These are phyloP conservation scores for Phaedon cochleariae DNA, from an alignment of 2,888 invertebrate species.

Conservation along the genomic window DNA sequence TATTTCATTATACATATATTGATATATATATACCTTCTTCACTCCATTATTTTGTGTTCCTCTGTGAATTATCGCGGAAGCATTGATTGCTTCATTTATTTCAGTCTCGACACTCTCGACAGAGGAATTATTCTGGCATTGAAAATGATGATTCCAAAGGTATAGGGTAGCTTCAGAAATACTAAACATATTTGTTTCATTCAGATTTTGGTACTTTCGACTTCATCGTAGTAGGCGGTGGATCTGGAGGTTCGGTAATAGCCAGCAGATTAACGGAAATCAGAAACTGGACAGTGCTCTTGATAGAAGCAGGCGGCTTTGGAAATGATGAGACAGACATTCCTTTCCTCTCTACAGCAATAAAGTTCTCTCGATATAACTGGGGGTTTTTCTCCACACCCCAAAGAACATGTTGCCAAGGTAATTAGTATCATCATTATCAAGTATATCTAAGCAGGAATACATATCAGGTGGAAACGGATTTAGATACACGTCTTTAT, in stretches of 20 bases:
- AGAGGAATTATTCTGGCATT: too few species aligned
- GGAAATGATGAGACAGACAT: slow-evolving; percentile 62
- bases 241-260: background rate
- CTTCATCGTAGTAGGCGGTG: background rate
- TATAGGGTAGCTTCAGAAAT: too few species aligned
- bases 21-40: too few species aligned
- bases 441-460: background rate
- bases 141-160: too few species aligned
- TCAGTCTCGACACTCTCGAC: too few species aligned
- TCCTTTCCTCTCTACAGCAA: slow-evolving; percentile 66
- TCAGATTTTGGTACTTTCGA: background rate
- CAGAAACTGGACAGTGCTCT: slow-evolving; percentile 24
- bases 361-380: slow-evolving; percentile 70
- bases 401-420: slow-evolving; percentile 67
- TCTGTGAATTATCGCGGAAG: too few species aligned
- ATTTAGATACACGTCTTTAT: too few species aligned
- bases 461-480: background rate
- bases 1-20: too few species aligned
- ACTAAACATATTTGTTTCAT: background rate
- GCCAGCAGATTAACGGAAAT: slow-evolving; percentile 32
- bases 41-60: too few species aligned
- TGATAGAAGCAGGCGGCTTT: slow-evolving; percentile 35
- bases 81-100: too few species aligned
- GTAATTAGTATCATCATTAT: slow-evolving; percentile 37
- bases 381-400: slow-evolving; percentile 77